A percentile compares a stretch with the other conserved stretches of the same genome.
phyloP scores from a whole-genome alignment of 53 echinoderm and acorn worm species.

The Glandiceps talaboti region DNA sequence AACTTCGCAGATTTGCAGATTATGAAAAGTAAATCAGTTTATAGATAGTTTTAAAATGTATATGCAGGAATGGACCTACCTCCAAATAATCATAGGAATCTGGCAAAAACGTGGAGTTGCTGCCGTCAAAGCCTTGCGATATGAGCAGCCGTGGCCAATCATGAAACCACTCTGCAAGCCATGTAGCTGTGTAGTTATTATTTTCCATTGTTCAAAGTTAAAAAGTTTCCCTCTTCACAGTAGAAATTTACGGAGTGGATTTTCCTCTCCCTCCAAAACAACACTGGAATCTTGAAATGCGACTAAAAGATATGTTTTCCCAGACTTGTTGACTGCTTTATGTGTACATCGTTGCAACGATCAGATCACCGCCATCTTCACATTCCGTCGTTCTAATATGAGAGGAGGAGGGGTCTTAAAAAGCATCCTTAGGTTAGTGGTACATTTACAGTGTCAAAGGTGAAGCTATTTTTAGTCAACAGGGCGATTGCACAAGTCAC shows the following conservation, averaged over 20 bases:
- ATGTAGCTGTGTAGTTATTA: slow-evolving; percentile 19
- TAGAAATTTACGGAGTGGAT: not conserved
- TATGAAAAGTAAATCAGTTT: too few species aligned
- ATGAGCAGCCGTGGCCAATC: slow-evolving; percentile 18
- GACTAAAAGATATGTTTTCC: not conserved
- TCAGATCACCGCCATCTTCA: not conserved
- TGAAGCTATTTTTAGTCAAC: not conserved
- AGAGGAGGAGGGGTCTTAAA: not conserved
- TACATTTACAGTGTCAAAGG: not conserved
- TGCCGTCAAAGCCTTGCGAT: not conserved
- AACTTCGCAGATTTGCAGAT: too few species aligned
- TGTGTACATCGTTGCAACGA: too few species aligned
- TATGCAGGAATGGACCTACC: too few species aligned
- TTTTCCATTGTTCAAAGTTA: not conserved
- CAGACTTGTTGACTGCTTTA: not conserved
- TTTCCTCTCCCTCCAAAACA: not conserved
- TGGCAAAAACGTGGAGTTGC: slow-evolving; percentile 33
- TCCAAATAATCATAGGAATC: slow-evolving; percentile 25
- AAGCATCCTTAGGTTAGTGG: not conserved
- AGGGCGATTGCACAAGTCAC: not conserved
- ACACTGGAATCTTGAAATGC: not conserved
- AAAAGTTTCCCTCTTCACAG: not conserved
- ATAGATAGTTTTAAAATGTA: too few species aligned
- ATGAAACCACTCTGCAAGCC: slow-evolving; percentile 26
- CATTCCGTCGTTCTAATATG: too few species aligned